phyloP scores from a whole-genome alignment of 2,113 vertebrate species.

The Junco hyemalis region DNA sequence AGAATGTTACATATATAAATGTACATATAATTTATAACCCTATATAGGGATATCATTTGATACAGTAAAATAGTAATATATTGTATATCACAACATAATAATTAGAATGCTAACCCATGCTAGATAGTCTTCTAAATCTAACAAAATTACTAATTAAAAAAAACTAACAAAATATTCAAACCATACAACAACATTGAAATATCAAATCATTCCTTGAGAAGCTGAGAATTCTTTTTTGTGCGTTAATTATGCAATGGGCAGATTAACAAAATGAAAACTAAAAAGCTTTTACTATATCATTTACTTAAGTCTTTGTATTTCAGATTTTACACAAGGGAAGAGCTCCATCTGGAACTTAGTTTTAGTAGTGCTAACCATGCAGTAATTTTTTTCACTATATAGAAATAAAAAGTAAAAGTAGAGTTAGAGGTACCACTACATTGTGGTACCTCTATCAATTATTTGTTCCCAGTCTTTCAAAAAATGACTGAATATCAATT shows the following conservation, averaged over 20 bases:
- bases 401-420: background rate
- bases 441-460: background rate
- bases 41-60: background rate
- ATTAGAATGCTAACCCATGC: background rate
- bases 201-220: background rate
- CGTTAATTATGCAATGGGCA: background rate
- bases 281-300: background rate
- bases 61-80: background rate
- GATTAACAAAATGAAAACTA: background rate
- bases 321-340: background rate
- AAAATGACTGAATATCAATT: background rate
- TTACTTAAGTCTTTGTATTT: slow-evolving; percentile 11
- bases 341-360: background rate
- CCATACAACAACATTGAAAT: background rate
- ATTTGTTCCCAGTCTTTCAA: background rate
- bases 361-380: background rate
- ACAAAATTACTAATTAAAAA: background rate
- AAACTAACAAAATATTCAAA: background rate
- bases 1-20: background rate
- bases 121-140: background rate
- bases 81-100: background rate
- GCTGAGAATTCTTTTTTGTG: background rate
- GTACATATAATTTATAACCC: background rate
- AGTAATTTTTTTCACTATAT: background rate
- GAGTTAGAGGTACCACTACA: background rate